phyloP scores from a whole-genome alignment of 2,113 vertebrate genomes.

The Agapornis roseicollis region DNA sequence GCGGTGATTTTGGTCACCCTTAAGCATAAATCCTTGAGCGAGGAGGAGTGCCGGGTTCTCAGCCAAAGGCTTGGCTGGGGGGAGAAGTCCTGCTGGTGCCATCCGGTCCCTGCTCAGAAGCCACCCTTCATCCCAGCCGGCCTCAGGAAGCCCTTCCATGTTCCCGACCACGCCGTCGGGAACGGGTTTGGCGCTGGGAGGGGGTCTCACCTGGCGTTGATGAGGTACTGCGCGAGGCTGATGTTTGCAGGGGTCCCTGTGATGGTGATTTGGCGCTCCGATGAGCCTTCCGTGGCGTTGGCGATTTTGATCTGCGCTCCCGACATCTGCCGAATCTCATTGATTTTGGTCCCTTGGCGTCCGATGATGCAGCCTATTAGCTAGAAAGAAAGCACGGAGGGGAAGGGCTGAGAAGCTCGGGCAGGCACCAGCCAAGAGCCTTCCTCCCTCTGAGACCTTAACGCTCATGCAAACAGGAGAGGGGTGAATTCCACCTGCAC shows the following conservation, averaged over 20 bases:
- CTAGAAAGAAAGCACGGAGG: constrained; percentile 79
- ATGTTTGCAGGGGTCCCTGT: constrained; percentile 98
- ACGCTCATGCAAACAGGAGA: not conserved
- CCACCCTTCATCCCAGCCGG: not conserved
- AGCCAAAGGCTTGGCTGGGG: not conserved
- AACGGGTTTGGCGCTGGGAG: fast-evolving
- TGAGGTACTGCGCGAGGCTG: constrained; percentile 99
- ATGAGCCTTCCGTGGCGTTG: constrained; percentile 95
- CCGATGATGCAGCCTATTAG: constrained; percentile 99
- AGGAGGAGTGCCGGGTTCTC: not conserved
- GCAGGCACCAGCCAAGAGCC: not conserved
- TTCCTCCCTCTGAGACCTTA: not conserved
- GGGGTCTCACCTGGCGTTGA: constrained; percentile 91
- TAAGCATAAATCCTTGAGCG: not conserved
- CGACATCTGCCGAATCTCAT: constrained; percentile 99
- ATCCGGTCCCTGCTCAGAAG: not conserved
- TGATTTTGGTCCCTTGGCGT: constrained; percentile 99
- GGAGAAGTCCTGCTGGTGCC: not conserved
- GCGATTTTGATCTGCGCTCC: constrained; percentile 99
- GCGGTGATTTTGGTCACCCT: not conserved
- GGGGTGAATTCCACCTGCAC: not conserved
- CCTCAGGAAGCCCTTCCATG: not conserved
- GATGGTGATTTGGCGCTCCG: constrained; percentile 98
- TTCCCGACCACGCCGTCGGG: not conserved
- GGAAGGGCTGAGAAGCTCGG: constrained; percentile 41